Base-by-base conservation (phyloP, 2,888 invertebrate species). In the Pardosa pseudoannulata region DNA sequence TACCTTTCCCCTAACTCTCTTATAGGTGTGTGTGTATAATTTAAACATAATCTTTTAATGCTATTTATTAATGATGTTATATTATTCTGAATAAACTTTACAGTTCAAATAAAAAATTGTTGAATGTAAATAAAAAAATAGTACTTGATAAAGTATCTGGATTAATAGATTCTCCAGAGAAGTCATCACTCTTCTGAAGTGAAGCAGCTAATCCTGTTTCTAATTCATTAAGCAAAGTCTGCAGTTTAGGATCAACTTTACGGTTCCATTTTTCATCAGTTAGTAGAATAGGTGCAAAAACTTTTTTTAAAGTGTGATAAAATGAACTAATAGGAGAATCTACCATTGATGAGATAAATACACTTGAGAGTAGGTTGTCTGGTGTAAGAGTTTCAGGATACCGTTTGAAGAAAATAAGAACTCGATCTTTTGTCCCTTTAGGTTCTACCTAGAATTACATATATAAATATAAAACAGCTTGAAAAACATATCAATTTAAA, bases 361-460 rank as follows among this genome's bases (percentile, higher is more conserved):
- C 91, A 87, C 93, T 92, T 28, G 91, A 91, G 87, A 93, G 92
- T 72, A 94, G 91, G 90, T 94, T 94, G 65, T 94, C 93, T 11
- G 93, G 92, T 13, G 93, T 93, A 67, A 94, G 92, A 11, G 93
- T 92, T 23, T 92, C 92, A n/a, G 94, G 93, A 81, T 92, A 91
- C 7, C 92, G 92, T 92, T 95, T 95, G 90, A 93, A 94, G 91
- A 95, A 95, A 2, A 94, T 93, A 0, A 94, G 79, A 13, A 91
- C 90, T 83, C 92, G 91, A 41, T 92, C 91, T 46, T 91, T 91
- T 39, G 90, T 90, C 65, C 91, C 91, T 73, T 90, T 90, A 50
- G 91, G 90, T 76, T 92, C 91, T 80, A 92, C 90, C 92, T 92
- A 88, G 32, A 90, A 89, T 28, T 70, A 23, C 0, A 36, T 36